phyloP scores from a whole-genome alignment of 2,888 invertebrate species.

The Hirtodrosophila duncani region DNA sequence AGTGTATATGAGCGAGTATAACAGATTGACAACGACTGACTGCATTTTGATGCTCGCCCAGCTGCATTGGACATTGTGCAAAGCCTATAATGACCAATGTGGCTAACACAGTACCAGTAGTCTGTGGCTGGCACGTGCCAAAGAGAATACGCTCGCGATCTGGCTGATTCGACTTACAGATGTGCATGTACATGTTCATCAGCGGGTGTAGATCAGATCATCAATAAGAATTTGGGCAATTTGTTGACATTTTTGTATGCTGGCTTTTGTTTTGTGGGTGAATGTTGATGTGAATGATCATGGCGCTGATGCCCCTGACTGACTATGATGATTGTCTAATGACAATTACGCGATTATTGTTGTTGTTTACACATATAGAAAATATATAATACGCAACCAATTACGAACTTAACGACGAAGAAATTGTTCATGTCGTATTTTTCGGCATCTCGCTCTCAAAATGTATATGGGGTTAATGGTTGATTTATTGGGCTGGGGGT shows the following conservation, averaged over 20 bases:
- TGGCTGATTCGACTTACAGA: too few relatives aligned
- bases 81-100: too few relatives aligned
- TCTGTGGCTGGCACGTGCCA: conserved; percentile 52
- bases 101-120: not conserved
- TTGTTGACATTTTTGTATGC: conserved; percentile 52
- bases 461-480: too few relatives aligned
- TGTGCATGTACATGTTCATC: conserved; percentile 24
- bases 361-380: too few relatives aligned
- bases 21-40: too few relatives aligned
- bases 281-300: conserved; percentile 30
- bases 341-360: conserved; percentile 13
- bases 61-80: conserved; percentile 3
- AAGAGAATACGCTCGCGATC: not conserved
- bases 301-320: conserved; percentile 17
- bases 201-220: conserved; percentile 42
- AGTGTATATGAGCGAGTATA: too few relatives aligned
- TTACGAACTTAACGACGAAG: too few relatives aligned
- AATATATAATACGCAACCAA: too few relatives aligned
- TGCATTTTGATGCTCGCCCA: conserved; percentile 14
- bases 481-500: conserved; percentile 19
- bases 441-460: too few relatives aligned
- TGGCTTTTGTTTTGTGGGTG: conserved; percentile 14
- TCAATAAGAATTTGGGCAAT: conserved; percentile 56
- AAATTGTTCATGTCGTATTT: too few relatives aligned
- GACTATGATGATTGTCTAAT: conserved; percentile 41